These are phyloP conservation scores for Propithecus deckenii DNA, from an alignment of 2,797 vertebrate species.

Conservation along the genomic window DNA sequence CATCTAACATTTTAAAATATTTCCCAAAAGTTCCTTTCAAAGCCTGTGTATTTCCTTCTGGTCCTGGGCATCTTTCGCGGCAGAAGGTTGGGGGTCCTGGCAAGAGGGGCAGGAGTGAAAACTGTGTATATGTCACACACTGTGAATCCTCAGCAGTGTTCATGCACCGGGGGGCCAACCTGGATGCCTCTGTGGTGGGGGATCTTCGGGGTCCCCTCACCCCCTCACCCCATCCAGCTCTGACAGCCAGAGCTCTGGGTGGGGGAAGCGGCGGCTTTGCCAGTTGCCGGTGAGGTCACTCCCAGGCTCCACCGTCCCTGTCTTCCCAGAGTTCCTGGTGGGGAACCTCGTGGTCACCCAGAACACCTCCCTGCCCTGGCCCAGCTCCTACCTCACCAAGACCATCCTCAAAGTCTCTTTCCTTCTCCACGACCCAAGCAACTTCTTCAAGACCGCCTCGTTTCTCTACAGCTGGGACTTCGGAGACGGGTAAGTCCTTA, in stretches of 20 bases:
- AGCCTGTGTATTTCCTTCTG: background rate
- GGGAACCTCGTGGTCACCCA: constrained; percentile 90
- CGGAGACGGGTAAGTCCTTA: constrained; percentile 89
- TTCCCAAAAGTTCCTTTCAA: background rate
- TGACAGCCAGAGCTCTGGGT: background rate
- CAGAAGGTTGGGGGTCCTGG: background rate
- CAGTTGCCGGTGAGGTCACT: rapidly evolving
- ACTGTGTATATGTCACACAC: rapidly evolving
- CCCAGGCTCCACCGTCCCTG: background rate
- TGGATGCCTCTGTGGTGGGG: background rate
- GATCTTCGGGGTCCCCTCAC: background rate
- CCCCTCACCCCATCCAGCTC: background rate
- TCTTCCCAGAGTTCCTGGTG: constrained; percentile 83
- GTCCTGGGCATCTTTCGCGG: background rate
- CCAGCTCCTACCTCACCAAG: constrained; percentile 85
- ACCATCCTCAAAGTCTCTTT: constrained; percentile 87
- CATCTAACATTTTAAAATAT: background rate
- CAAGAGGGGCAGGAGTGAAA: background rate
- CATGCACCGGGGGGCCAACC: rapidly evolving
- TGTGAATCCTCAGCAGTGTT: background rate
- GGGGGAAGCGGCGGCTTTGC: rapidly evolving
- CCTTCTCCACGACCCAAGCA: constrained; percentile 87
- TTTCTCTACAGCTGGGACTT: constrained; percentile 93
- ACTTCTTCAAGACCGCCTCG: constrained; percentile 85
- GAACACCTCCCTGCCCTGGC: constrained; percentile 83